Conservation (phyloP, 2,113 vertebrate genomes). For the Anhinga anhinga region DNA sequence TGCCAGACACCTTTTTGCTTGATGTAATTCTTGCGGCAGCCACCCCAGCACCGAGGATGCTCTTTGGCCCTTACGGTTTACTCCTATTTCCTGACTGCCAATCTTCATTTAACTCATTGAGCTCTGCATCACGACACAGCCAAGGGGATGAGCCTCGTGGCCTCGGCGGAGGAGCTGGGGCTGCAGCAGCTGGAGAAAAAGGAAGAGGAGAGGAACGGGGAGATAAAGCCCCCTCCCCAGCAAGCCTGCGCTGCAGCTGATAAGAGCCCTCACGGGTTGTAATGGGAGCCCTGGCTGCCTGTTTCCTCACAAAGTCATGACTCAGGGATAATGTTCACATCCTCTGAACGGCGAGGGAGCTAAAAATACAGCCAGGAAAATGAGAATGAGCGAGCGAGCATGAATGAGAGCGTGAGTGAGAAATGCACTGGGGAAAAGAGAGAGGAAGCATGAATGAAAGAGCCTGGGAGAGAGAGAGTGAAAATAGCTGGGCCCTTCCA, state of each 20-base stretch:
- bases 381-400: slow-evolving; percentile 35
- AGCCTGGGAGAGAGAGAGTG: slow-evolving; percentile 2
- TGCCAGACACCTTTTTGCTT: slow-evolving; percentile 14
- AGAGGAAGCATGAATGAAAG: slow-evolving; percentile 24
- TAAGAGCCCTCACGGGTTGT: slow-evolving; percentile 68
- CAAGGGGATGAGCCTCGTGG: neutral
- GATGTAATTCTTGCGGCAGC: slow-evolving; percentile 7
- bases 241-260: slow-evolving; percentile 66
- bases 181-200: neutral
- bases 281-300: slow-evolving; percentile 57
- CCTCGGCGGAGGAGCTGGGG: neutral
- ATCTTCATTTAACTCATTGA: slow-evolving; percentile 2
- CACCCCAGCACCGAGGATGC: neutral
- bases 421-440: slow-evolving; percentile 33
- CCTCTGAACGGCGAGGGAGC: slow-evolving; percentile 81
- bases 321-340: slow-evolving; percentile 82
- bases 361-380: slow-evolving; percentile 85
- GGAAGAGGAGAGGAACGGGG: neutral
- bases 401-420: slow-evolving; percentile 58
- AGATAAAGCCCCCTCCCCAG: slow-evolving; percentile 7
- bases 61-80: slow-evolving; percentile 10
- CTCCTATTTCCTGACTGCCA: slow-evolving; percentile 52
- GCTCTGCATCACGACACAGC: slow-evolving; percentile 1
- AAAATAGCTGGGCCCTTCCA: slow-evolving; percentile 20
- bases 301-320: slow-evolving; percentile 87